A percentile compares a stretch with the other conserved stretches of the same genome.
Conservation (phyloP, 2,113 vertebrate genomes). For the Prionailurus viverrinus region DNA sequence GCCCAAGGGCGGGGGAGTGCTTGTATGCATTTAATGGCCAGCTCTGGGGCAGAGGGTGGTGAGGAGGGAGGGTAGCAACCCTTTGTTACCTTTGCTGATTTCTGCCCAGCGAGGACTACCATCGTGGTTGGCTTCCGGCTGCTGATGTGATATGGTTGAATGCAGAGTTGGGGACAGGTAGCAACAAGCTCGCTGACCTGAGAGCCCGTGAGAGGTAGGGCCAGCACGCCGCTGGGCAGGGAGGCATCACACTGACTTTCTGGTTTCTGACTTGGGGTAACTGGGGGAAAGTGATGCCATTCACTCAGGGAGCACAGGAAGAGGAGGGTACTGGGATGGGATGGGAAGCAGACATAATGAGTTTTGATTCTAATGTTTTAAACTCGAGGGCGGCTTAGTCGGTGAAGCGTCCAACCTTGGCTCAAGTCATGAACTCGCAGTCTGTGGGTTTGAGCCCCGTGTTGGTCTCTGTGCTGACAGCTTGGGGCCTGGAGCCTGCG, state of each 20-base stretch:
- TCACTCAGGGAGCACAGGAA: not conserved
- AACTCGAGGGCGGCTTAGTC: not conserved
- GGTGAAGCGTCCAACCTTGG: no score
- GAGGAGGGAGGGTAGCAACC: not conserved
- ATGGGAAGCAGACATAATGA: not conserved
- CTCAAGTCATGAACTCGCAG: no score
- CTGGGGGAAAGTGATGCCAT: not conserved
- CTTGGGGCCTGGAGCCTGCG: no score
- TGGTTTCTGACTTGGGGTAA: not conserved
- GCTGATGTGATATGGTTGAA: not conserved
- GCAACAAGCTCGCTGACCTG: not conserved
- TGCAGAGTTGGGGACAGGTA: not conserved
- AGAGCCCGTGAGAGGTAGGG: not conserved
- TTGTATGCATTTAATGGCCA: not conserved
- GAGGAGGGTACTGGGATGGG: not conserved
- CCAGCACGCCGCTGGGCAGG: not conserved
- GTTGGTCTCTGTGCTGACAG: no score
- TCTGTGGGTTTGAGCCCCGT: no score
- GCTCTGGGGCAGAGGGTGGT: not conserved
- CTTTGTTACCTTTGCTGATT: not conserved
- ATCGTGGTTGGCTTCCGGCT: not conserved
- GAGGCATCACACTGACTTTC: not conserved
- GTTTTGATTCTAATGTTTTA: not conserved
- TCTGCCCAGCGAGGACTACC: not conserved
- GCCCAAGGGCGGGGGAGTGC: not conserved